These are phyloP conservation scores for Leucophenga montana DNA, from an alignment of 2,888 invertebrate genomes.

Conservation along the genomic window DNA sequence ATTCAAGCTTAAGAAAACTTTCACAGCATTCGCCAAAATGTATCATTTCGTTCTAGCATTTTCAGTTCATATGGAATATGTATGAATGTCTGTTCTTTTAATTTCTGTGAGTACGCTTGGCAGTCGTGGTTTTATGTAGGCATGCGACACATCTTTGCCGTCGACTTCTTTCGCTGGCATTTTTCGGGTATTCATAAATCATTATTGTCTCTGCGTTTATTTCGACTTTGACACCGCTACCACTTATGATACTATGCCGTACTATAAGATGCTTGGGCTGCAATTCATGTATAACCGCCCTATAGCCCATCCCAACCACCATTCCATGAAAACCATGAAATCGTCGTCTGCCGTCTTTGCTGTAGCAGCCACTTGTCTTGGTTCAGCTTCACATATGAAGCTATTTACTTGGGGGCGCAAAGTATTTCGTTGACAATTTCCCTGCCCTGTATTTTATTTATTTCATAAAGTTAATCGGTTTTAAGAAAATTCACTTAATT, in stretches of 20 bases:
- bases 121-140: not conserved
- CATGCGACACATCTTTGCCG: not conserved
- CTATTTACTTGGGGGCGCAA: not conserved
- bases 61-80: too few relatives aligned
- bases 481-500: conserved; percentile 22
- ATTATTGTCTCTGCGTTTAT: conserved; percentile 61
- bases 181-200: conserved; percentile 49
- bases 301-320: not conserved
- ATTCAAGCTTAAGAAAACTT: not conserved
- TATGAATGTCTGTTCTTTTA: not conserved
- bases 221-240: conserved; percentile 61
- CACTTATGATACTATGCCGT: conserved; percentile 39
- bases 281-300: not conserved
- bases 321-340: conserved; percentile 5
- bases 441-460: conserved; percentile 2
- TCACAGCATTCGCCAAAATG: not conserved
- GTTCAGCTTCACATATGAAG: not conserved
- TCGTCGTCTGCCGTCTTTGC: not conserved
- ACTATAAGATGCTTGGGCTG: not conserved
- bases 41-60: too few relatives aligned
- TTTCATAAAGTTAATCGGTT: conserved; percentile 28
- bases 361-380: conserved; percentile 3
- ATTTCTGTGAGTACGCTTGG: conserved; percentile 10
- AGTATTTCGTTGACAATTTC: conserved; percentile 18
- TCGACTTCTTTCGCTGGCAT: conserved; percentile 21